phyloP scores from a whole-genome alignment of 2,888 invertebrate species.

The Teinopalpus imperialis region DNA sequence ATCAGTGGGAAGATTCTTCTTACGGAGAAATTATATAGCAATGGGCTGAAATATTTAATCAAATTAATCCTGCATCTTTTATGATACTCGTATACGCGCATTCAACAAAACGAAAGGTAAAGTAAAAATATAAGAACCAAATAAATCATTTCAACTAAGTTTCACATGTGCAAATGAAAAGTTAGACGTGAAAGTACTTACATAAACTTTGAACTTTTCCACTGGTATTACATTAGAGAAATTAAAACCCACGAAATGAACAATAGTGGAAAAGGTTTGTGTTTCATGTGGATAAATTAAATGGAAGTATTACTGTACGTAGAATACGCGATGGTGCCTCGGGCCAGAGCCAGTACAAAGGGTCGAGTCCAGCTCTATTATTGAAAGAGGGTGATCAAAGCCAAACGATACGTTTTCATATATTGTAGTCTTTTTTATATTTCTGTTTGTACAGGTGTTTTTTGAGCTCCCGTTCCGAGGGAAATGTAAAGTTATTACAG shows the following conservation, averaged over 20 bases:
- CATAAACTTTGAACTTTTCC: conserved; percentile 11
- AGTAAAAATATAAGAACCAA: no score
- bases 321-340: conserved; percentile 42
- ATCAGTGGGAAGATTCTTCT: no score
- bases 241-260: conserved; percentile 43
- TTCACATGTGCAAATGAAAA: conserved; percentile 3
- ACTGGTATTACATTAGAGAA: conserved; percentile 39
- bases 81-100: no score
- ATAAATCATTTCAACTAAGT: no score
- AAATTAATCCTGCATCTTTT: no score
- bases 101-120: no score
- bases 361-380: conserved; percentile 59
- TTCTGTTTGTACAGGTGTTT: conserved; percentile 64
- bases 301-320: conserved; percentile 62
- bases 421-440: conserved; percentile 61
- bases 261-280: conserved; percentile 46
- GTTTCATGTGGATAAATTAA: conserved; percentile 56
- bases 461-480: conserved; percentile 45
- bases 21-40: no score
- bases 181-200: conserved; percentile 22
- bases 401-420: conserved; percentile 66
- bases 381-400: conserved; percentile 79
- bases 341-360: conserved; percentile 58
- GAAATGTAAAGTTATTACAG: conserved; percentile 51
- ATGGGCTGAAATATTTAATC: no score